Percentiles rank a stretch among this genome's conserved stretches.
phyloP scores from a whole-genome alignment of 2,113 vertebrate species.

The Cynopterus brachyotis region DNA sequence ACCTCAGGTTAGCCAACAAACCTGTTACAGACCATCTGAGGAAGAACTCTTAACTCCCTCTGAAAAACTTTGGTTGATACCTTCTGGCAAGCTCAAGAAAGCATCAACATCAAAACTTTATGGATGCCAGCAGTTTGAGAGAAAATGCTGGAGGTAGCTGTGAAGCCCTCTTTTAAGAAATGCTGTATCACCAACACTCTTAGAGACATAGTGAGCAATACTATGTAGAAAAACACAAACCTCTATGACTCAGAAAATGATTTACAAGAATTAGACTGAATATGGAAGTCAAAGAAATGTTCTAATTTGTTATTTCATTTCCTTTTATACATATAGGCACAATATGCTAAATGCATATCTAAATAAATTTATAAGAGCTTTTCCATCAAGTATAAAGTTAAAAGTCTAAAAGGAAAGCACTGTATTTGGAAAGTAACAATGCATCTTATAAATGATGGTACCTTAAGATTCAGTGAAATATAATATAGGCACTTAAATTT shows the following conservation, averaged over 20 bases:
- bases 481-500: neutral
- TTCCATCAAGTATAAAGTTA: neutral
- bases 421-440: constrained; percentile 7
- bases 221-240: neutral
- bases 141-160: neutral
- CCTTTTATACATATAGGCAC: neutral
- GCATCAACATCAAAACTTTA: neutral
- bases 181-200: neutral
- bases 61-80: neutral
- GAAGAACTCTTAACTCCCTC: neutral
- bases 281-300: neutral
- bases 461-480: neutral
- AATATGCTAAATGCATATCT: neutral
- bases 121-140: neutral
- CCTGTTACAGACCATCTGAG: neutral
- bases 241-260: neutral
- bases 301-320: neutral
- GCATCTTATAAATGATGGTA: neutral
- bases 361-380: neutral
- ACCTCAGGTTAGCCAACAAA: neutral
- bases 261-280: neutral
- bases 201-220: neutral
- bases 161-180: neutral
- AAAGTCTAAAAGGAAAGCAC: neutral
- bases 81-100: neutral